A percentile compares a stretch with the other conserved stretches of the same genome.
These are phyloP conservation scores for Lamellibrachia satsuma DNA, from an alignment of 2,888 invertebrate genomes.

Conservation along the genomic window DNA sequence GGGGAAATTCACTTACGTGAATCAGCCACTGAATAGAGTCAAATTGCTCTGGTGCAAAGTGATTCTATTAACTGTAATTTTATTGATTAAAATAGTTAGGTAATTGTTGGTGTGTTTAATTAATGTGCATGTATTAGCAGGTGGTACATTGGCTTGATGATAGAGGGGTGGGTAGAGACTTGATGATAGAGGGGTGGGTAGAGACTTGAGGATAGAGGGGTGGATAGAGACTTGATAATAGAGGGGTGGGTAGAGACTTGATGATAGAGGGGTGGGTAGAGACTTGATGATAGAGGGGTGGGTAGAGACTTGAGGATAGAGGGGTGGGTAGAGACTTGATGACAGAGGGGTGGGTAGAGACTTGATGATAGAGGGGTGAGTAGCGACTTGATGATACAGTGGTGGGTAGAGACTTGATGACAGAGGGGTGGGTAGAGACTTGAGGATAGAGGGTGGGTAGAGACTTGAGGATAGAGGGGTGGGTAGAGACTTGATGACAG, in stretches of 20 bases:
- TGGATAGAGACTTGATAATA: neutral
- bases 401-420: neutral
- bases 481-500: neutral
- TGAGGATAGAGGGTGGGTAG: neutral
- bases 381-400: neutral
- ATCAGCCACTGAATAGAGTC: no score
- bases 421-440: neutral
- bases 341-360: neutral
- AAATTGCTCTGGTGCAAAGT: no score
- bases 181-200: neutral
- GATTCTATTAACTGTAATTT: no score
- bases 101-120: no score
- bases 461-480: neutral
- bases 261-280: no score
- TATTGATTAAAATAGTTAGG: no score
- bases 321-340: neutral
- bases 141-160: no score
- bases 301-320: neutral
- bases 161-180: no score
- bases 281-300: neutral
- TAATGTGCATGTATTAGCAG: no score
- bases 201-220: neutral
- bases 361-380: neutral
- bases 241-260: no score
- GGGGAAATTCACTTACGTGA: no score